Evolutionary conservation across 2,113 vertebrate species (phyloP), one percentile per base, ranked within the genome.

Genomic region (Cynoglossus semilaevis): DNA sequence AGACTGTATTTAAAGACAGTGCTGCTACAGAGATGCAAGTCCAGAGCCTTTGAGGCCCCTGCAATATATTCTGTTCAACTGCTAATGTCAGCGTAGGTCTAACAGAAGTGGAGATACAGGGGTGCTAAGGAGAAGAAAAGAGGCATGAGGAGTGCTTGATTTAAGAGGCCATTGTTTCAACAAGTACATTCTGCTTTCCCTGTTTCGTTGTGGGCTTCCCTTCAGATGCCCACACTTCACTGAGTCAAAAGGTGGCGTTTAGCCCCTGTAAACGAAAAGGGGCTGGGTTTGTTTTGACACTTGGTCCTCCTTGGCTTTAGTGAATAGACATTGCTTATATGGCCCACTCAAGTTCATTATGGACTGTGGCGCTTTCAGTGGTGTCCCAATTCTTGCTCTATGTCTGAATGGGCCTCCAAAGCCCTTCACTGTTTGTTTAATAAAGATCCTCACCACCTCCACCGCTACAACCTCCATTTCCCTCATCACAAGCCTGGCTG

Each of bases 271-370:
- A 74, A 70, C 67, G 61, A 80, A 74, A 80, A 81, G 86, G 83
- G 85, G 85, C 81, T 57, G 79, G 88, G 79, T 84, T 87, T 91
- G 89, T 90, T 91, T 89, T 88, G 88, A 90, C 88, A 90, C 85
- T 89, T 83, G 87, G 87, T 89, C 78, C 85, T 81, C 72, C 72
- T 84, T 87, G 86, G 81, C 84, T 79, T 80, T 70, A 62, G 65
- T 89, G 78, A 88, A 87, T 83, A 82, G 81, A 64, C 74, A 37
- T 63, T 5, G 70, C 67, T 80, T 87, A 84, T 90, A 88, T 86
- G 84, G 73, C 73, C 72, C 88, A 88, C 88, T 92, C 79, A 48
- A 92, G 90, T 91, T 92, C 88, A 92, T 92, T 91, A 92, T 84
- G 80, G 85, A 87, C 84, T 60, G 72, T 68, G 80, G 81, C 51